Base-by-base conservation (phyloP, 1,140 invertebrate genomes). In the Armadillidium nasatum region DNA sequence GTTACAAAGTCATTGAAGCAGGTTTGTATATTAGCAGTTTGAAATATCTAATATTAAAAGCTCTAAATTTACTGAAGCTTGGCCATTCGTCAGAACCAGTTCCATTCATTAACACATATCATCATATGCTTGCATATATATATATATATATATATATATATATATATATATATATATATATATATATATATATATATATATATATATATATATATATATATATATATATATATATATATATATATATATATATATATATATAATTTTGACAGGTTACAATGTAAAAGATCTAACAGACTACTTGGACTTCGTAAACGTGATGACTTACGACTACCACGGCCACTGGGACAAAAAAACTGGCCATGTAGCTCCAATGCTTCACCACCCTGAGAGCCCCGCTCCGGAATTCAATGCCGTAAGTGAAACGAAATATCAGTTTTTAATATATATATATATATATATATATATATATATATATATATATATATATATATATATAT, bases 241-340 rank as follows among this genome's bases (percentile, higher is more conserved):
- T 73, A 70, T 60, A 50, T 60, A 70, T 73, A 19, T 73, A 73
- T 73, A 73, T 50, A 73, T 70, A 73, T 73, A 33, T 33, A 33
- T 33, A 33, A n/a, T n/a, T n/a, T n/a, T n/a, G n/a, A 44, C 76
- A 83, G 93, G 87, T 0, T 95, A 95, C 80, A 91, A 94, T 81
- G 91, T 94, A 0, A 88, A 90, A 0, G 85, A 88, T 0, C 80
- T 94, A 0, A 88, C 90, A 0, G 85, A 88, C 77, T 87, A 91
- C 82, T 85, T 95, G 21, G 93, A 95, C 82, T 95, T 93, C 91
- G 90, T 92, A 54, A 88, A 90, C 4, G 89, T 95, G 0, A 94
- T 94, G 89, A 89, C 91, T 0, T 95, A 95, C 81, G 93, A 95
- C 82, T 94, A 89, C 83, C 93, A 94, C 81, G 93, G 93, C 0